These are phyloP conservation scores for Scaptomyza caliginosa DNA, from an alignment of 2,888 invertebrate genomes.

Conservation along the genomic window DNA sequence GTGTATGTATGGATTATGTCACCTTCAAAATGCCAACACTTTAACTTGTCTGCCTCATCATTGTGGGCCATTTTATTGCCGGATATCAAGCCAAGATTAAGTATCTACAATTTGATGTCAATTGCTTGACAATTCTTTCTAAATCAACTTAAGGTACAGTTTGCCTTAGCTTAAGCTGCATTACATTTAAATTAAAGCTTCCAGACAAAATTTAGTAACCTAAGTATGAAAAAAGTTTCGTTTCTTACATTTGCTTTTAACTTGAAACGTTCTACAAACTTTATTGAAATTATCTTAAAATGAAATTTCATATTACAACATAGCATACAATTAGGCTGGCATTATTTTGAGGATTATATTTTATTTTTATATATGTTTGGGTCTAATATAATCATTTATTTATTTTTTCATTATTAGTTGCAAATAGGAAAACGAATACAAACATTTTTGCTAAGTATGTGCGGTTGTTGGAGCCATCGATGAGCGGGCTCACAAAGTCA, in stretches of 20 bases:
- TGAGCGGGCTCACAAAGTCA: conserved; percentile 3
- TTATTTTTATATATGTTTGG: neutral
- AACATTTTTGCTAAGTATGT: conserved; percentile 12
- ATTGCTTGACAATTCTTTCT: conserved; percentile 1
- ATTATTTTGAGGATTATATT: neutral
- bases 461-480: conserved; percentile 23
- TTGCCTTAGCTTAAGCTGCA: no score
- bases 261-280: neutral
- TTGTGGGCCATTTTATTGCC: conserved; percentile 14
- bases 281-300: neutral
- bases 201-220: no score
- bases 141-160: neutral
- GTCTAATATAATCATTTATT: conserved; percentile 30
- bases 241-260: neutral
- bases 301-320: neutral
- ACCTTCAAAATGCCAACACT: conserved; percentile 6
- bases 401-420: conserved; percentile 34
- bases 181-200: no score
- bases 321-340: neutral
- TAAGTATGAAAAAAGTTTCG: no score
- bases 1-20: conserved; percentile 4
- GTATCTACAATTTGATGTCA: conserved; percentile 2
- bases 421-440: conserved; percentile 29
- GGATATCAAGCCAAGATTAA: conserved; percentile 1
- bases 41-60: conserved; percentile 20